Conservation (phyloP, 2,113 vertebrate genomes). For the Myrmecophaga tridactyla region DNA sequence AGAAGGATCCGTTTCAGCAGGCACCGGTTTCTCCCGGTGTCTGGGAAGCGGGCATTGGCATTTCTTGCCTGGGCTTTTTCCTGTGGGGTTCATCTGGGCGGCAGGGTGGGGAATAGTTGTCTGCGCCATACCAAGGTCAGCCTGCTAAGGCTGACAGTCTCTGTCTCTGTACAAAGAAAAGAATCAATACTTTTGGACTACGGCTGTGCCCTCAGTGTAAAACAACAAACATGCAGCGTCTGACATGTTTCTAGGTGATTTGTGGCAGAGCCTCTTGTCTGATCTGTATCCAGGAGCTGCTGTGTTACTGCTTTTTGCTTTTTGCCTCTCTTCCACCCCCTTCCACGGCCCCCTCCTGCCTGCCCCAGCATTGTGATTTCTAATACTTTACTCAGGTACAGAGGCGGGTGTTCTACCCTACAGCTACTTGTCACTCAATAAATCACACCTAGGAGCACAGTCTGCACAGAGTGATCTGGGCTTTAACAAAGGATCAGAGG, state of each 20-base stretch:
- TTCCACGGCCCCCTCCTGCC: slow-evolving; percentile 72
- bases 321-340: slow-evolving; percentile 72
- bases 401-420: slow-evolving; percentile 86
- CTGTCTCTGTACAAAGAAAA: slow-evolving; percentile 97
- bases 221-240: slow-evolving; percentile 96
- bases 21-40: slow-evolving; percentile 82
- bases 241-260: slow-evolving; percentile 94
- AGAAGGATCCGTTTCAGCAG: slow-evolving; percentile 81
- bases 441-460: slow-evolving; percentile 87
- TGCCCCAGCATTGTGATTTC: slow-evolving; percentile 86
- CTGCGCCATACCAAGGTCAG: slow-evolving; percentile 95
- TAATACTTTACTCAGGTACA: slow-evolving; percentile 89
- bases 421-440: slow-evolving; percentile 91
- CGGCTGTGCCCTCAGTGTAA: slow-evolving; percentile 98
- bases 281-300: slow-evolving; percentile 90
- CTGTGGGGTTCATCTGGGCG: slow-evolving; percentile 90
- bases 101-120: slow-evolving; percentile 95
- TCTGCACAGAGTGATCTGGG: slow-evolving; percentile 84
- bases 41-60: slow-evolving; percentile 85
- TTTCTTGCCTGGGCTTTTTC: slow-evolving; percentile 83
- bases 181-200: slow-evolving; percentile 99
- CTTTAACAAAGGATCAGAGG: slow-evolving; percentile 88
- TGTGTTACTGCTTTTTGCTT: slow-evolving; percentile 85
- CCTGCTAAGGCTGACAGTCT: slow-evolving; percentile 97
- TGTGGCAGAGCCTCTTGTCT: slow-evolving; percentile 91